phyloP scores from a whole-genome alignment of 2,888 invertebrate species.

The Archips crataeganus region DNA sequence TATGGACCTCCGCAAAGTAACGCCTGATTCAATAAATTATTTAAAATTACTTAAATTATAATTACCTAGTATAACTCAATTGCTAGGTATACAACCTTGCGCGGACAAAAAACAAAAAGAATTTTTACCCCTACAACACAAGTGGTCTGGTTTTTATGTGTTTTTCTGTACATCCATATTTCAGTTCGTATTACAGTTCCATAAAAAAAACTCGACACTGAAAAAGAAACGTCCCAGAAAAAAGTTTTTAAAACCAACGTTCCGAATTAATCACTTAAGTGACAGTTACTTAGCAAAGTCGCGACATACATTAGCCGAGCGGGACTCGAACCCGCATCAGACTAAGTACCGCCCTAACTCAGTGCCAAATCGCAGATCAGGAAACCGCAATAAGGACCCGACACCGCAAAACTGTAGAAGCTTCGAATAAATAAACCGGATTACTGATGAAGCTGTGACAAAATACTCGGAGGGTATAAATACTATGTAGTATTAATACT shows the following conservation, averaged over 20 bases:
- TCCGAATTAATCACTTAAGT: background rate
- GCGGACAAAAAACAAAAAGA: too few species aligned
- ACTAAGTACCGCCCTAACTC: slow-evolving; percentile 24
- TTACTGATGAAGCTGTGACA: background rate
- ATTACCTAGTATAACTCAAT: too few species aligned
- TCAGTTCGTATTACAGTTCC: too few species aligned
- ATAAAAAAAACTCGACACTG: too few species aligned
- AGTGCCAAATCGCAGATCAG: slow-evolving; percentile 22
- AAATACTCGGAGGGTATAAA: background rate
- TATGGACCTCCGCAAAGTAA: too few species aligned
- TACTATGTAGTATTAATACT: background rate
- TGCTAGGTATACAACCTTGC: too few species aligned
- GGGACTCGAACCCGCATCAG: slow-evolving; percentile 24
- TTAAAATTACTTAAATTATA: too few species aligned
- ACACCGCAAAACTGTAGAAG: slow-evolving; percentile 1
- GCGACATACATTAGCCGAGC: slow-evolving; percentile 5
- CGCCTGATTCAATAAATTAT: too few species aligned
- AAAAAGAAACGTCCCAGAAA: too few species aligned
- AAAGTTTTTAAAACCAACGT: background rate
- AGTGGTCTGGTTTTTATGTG: too few species aligned
- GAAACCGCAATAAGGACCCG: slow-evolving; percentile 29
- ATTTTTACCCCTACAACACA: too few species aligned
- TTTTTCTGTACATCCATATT: too few species aligned
- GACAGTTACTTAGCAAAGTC: slow-evolving; percentile 34
- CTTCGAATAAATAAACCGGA: slow-evolving; percentile 10